These are phyloP conservation scores for Lithophane semibrunnea DNA, from an alignment of 2,888 invertebrate genomes.

Conservation along the genomic window DNA sequence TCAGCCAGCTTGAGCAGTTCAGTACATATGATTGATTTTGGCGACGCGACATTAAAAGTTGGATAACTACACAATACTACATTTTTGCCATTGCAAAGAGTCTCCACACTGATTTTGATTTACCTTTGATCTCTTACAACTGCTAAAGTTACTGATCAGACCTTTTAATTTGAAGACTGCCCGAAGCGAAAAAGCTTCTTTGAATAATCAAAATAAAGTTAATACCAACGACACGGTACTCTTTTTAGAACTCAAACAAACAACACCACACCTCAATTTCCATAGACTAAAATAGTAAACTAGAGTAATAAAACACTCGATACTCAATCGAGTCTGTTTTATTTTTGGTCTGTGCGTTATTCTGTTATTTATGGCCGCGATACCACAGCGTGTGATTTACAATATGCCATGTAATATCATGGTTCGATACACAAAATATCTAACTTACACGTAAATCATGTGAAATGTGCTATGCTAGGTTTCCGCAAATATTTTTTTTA, in stretches of 20 bases:
- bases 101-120: not conserved
- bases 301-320: conserved; percentile 46
- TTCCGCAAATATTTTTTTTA: conserved; percentile 29
- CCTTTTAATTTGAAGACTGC: not conserved
- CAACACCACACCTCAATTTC: not conserved
- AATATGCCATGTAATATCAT: conserved; percentile 31
- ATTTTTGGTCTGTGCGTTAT: conserved; percentile 66
- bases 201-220: not conserved
- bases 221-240: not conserved
- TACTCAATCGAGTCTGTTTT: conserved; percentile 50
- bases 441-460: conserved; percentile 29
- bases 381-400: conserved; percentile 58
- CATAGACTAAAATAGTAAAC: conserved; percentile 39
- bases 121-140: not conserved
- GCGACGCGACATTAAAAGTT: not conserved
- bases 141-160: too few relatives aligned
- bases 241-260: not conserved
- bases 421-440: conserved; percentile 31
- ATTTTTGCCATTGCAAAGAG: not conserved
- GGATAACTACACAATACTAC: not conserved
- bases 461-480: conserved; percentile 15
- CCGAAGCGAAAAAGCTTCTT: not conserved
- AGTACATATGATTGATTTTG: not conserved
- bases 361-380: conserved; percentile 63
- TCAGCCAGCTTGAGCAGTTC: not conserved